These are phyloP conservation scores for Siniperca knerii DNA, from an alignment of 2,113 vertebrate species.

Conservation along the genomic window DNA sequence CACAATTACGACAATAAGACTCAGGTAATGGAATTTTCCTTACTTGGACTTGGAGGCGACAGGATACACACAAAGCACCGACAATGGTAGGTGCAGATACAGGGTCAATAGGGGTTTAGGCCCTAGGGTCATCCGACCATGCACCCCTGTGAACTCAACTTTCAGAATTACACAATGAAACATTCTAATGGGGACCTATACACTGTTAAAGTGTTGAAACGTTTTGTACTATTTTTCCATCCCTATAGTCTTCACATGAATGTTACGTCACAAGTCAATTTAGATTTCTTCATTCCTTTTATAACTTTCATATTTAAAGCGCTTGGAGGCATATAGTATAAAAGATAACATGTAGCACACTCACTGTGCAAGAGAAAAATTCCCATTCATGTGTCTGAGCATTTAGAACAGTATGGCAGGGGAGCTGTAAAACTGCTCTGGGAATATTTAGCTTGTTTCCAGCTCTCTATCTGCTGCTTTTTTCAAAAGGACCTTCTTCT, in stretches of 20 bases:
- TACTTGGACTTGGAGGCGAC: not conserved
- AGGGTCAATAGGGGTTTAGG: not conserved
- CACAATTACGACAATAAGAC: not conserved
- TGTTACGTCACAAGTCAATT: not conserved
- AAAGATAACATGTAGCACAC: conserved; percentile 6
- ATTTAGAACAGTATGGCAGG: not conserved
- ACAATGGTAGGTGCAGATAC: not conserved
- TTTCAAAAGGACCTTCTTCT: not conserved
- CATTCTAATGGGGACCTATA: not conserved
- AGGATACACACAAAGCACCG: not conserved
- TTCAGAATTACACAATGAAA: no score
- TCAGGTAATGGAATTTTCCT: not conserved
- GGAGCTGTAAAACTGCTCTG: conserved; percentile 7
- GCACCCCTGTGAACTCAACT: no score
- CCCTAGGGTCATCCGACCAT: no score
- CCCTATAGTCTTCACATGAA: not conserved
- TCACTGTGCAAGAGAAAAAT: not conserved
- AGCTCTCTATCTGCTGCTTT: not conserved
- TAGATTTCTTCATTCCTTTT: not conserved
- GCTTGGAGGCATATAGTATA: not conserved
- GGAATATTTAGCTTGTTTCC: conserved; percentile 8
- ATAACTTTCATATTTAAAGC: not conserved
- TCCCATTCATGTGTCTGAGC: not conserved
- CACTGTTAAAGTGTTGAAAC: not conserved
- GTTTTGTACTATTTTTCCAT: not conserved